Evolutionary conservation across 2,113 vertebrate species (phyloP).

Genomic region (Pteruthius melanotis): DNA sequence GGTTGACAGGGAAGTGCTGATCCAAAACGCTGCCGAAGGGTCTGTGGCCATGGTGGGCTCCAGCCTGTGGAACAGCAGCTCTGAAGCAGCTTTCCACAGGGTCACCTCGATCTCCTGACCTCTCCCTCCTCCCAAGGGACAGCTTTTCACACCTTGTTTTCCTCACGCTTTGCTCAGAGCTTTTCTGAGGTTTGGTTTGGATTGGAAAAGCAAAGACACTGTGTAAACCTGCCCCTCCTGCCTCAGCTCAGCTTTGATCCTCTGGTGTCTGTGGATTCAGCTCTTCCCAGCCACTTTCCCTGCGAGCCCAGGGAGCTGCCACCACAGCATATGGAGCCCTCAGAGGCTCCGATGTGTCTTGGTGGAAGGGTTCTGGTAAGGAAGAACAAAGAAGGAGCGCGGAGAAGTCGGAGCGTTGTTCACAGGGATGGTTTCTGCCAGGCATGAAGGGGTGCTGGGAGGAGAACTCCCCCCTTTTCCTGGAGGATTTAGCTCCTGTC

Average conservation of each 20-base stretch:
- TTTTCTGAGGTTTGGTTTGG: background rate
- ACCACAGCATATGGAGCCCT: background rate
- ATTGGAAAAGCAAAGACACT: background rate
- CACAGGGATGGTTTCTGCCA: background rate
- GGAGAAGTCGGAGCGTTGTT: background rate
- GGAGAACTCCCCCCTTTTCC: background rate
- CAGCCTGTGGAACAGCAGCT: background rate
- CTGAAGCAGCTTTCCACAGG: background rate
- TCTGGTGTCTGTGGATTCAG: background rate
- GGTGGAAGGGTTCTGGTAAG: background rate
- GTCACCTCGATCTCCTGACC: background rate
- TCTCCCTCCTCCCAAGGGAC: background rate
- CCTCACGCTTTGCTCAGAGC: background rate
- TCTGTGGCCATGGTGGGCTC: background rate
- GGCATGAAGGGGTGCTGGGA: background rate
- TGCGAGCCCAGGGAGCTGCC: background rate
- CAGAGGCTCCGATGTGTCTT: background rate
- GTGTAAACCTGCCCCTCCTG: background rate
- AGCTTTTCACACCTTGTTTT: background rate
- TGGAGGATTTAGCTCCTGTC: background rate
- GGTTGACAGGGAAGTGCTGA: background rate
- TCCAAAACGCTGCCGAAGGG: accelerated
- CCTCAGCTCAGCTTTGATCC: background rate
- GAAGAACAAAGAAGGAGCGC: background rate
- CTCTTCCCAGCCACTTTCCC: background rate